Base-by-base conservation (phyloP, 2,797 vertebrate genomes). In the Arnoldichthys spilopterus region DNA sequence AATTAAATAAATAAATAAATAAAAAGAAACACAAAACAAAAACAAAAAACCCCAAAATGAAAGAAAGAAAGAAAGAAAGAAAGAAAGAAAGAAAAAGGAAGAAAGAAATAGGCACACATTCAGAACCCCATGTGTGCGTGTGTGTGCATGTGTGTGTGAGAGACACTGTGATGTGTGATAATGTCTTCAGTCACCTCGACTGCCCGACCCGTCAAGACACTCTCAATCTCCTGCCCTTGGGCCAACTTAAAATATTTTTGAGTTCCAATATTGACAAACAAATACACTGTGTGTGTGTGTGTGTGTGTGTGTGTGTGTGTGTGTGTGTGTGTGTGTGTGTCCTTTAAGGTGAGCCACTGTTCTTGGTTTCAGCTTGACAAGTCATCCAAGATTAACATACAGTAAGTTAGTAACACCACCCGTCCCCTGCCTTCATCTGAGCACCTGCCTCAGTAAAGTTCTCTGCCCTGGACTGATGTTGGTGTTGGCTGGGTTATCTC, bases 221-320 rank as follows among this genome's bases (percentile, higher is more conserved):
- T 90, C 91, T 91, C 92, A 91, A 92, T 92, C 91, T 89, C 89
- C 89, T 89, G 92, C 92, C 94, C 93, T 95, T 94, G 92, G 91
- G 92, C 90, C 93, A 91, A 92, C 90, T 92, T 92, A 92, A 93
- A 93, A 92, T 76, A 69, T 76, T 72, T 91, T 90, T 91, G 90
- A 94, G 90, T 86, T 89, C 89, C 89, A 90, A 92, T 94, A 93
- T 93, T 94, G 93, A 94, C 93, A 93, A 93, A 93, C 90, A 93
- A 93, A 93, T 93, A 93, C 92, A 93, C 92, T 93, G 90, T 91
- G 90, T 66, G 49, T 51, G 77, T 67, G 43, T 1, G 58, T 73
- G 47, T 74, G 74, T 72, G 53, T 73, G 68, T 66, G 73, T 66
- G 59, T 62, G 16, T 45, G n/a, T 47, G 72, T 73, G 68, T 66